Evolutionary conservation across 1,140 invertebrate species (phyloP), one percentile per base, ranked within the genome.

Genomic region (Hyles euphorbiae): DNA sequence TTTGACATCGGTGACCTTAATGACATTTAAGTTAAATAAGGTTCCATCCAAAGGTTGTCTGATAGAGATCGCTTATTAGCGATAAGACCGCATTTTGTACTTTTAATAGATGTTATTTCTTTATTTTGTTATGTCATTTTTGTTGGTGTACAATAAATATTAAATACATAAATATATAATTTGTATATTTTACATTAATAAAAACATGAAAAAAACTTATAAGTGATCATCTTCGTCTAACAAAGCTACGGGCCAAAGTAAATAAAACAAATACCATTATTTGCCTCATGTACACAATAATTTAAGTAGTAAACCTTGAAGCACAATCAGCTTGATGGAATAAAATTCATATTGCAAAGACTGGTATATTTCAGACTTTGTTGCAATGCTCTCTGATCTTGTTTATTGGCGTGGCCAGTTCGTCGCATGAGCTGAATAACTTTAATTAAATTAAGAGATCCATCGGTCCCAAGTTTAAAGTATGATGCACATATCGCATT

Each of bases 371-470:
- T 52, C 50, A 48, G 12, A 57, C 74, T 74, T 56, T 70, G 76
- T 79, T 73, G 70, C 69, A 58, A 54, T 36, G 48, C 55, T 44
- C 55, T 33, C 45, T 34, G 51, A 47, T 71, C 62, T 65, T 65
- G 63, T 75, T 74, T 72, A 72, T 73, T 60, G 61, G 59, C 43
- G 46, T 56, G 46, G 52, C 53, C 49, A 60, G 66, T 76, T 63
- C 61, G 55, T 56, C 62, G 49, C 54, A 60, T 60, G 53, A 58
- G 52, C 56, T 55, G 65, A 72, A 67, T 77, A 65, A 58, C 48
- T 72, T 76, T 78, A 76, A 79, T 80, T 76, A 78, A 83, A 81
- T 81, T 74, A 75, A 76, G 67, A 68, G 74, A 61, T 76, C 81
- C 75, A 83, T 79, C 8, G 36, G 1, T 40, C 22, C 22, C 22